phyloP scores from a whole-genome alignment of 2,888 invertebrate genomes.

The Lasiommata megera region DNA sequence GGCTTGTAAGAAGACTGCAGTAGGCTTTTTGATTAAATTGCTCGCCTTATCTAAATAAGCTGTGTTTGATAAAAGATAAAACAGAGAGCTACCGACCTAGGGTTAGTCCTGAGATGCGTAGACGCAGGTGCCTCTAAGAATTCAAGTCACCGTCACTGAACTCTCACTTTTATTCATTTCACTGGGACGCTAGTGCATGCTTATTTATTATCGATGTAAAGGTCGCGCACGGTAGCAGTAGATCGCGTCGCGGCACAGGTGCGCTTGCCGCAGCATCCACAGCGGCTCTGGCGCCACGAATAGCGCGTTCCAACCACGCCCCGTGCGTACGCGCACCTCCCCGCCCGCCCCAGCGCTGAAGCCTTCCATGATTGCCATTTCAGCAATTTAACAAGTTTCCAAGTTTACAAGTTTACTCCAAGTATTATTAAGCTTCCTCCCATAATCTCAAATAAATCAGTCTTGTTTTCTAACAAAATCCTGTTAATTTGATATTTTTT shows the following conservation, averaged over 20 bases:
- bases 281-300: conserved; percentile 58
- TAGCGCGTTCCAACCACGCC: conserved; percentile 47
- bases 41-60: conserved; percentile 57
- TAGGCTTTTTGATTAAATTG: conserved; percentile 58
- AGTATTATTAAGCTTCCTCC: conserved; percentile 6
- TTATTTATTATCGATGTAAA: conserved; percentile 34
- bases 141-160: conserved; percentile 60
- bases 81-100: conserved; percentile 64
- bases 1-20: not conserved
- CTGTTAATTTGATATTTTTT: too few relatives aligned
- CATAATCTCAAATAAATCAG: not conserved
- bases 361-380: conserved; percentile 48
- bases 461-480: not conserved
- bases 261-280: conserved; percentile 73
- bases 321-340: conserved; percentile 67
- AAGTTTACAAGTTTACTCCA: too few relatives aligned
- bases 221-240: conserved; percentile 39
- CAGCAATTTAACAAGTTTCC: conserved; percentile 46
- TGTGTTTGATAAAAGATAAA: conserved; percentile 58
- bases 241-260: conserved; percentile 51
- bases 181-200: conserved; percentile 43
- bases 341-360: conserved; percentile 61
- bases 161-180: conserved; percentile 61
- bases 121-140: conserved; percentile 45
- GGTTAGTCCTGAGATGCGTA: conserved; percentile 59